Conservation (phyloP, 2,113 vertebrate genomes). For the Calyptommatus sinebrachiatus region DNA sequence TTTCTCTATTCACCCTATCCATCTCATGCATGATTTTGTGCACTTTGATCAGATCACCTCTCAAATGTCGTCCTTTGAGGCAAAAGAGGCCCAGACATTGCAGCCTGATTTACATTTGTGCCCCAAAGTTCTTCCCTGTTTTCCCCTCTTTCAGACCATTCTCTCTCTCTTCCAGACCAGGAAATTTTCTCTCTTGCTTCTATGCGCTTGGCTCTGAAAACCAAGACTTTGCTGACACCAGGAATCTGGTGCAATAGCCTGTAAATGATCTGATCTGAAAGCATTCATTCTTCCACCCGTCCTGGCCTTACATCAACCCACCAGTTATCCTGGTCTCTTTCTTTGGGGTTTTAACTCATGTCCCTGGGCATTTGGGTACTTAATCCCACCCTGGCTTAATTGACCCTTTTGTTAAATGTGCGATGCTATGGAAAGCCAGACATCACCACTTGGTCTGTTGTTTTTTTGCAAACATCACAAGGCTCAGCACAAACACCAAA, state of each 20-base stretch:
- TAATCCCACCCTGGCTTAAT: slow-evolving; percentile 47
- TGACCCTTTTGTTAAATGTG: background rate
- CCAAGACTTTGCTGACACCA: slow-evolving; percentile 33
- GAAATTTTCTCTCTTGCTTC: background rate
- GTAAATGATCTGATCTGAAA: background rate
- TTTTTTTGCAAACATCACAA: background rate
- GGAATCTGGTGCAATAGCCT: slow-evolving; percentile 8
- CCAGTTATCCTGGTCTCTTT: background rate
- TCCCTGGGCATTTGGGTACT: background rate
- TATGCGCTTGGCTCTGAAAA: accelerated
- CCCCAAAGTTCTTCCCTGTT: background rate
- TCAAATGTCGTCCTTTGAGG: too few species aligned
- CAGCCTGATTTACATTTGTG: too few species aligned
- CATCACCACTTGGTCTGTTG: accelerated
- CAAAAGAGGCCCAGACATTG: too few species aligned
- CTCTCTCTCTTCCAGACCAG: too few species aligned
- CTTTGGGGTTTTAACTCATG: background rate
- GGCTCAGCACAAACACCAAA: background rate
- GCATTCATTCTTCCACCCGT: background rate
- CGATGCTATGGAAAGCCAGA: slow-evolving; percentile 14
- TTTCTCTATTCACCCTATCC: too few species aligned
- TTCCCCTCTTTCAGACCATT: background rate
- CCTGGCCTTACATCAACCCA: background rate
- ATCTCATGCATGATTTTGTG: too few species aligned
- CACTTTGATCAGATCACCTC: too few species aligned